Evolutionary conservation across 2,888 invertebrate genomes (phyloP).

Genomic region (Bedellia somnulentella): DNA sequence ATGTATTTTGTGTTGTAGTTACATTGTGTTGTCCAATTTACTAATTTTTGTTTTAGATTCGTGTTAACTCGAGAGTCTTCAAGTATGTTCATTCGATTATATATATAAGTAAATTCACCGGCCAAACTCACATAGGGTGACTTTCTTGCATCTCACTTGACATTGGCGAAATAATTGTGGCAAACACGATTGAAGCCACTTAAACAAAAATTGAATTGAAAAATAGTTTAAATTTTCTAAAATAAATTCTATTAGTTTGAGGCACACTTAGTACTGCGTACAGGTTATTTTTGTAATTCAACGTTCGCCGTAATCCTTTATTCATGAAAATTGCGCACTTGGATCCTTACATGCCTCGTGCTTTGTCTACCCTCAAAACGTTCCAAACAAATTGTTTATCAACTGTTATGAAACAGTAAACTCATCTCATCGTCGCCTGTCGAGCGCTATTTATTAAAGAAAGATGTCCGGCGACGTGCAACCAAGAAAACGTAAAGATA

Average conservation of each 20-base stretch:
- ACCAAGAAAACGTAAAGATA: constrained; percentile 84
- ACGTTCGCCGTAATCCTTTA: constrained; percentile 35
- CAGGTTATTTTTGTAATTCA: constrained; percentile 55
- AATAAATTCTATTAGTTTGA: constrained; percentile 49
- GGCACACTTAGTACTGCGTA: constrained; percentile 27
- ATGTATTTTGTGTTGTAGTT: too few species aligned
- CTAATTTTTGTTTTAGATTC: too few species aligned
- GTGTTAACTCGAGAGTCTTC: too few species aligned
- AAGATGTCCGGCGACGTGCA: constrained; percentile 87
- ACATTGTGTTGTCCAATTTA: too few species aligned
- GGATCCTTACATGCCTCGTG: constrained; percentile 24
- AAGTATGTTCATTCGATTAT: too few species aligned
- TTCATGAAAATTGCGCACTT: constrained; percentile 47
- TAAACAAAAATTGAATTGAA: too few species aligned
- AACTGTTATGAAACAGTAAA: constrained; percentile 57
- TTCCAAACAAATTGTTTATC: constrained; percentile 40
- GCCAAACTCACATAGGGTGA: too few species aligned
- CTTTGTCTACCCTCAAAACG: constrained; percentile 19
- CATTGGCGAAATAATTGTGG: too few species aligned
- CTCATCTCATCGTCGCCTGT: constrained; percentile 31
- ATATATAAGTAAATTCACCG: too few species aligned
- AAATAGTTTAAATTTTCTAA: too few species aligned
- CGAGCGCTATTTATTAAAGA: constrained; percentile 38
- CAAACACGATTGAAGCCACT: too few species aligned
- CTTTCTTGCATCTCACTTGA: too few species aligned